Conservation (phyloP, 2,113 vertebrate genomes). For the Campylomormyrus tamandua region DNA sequence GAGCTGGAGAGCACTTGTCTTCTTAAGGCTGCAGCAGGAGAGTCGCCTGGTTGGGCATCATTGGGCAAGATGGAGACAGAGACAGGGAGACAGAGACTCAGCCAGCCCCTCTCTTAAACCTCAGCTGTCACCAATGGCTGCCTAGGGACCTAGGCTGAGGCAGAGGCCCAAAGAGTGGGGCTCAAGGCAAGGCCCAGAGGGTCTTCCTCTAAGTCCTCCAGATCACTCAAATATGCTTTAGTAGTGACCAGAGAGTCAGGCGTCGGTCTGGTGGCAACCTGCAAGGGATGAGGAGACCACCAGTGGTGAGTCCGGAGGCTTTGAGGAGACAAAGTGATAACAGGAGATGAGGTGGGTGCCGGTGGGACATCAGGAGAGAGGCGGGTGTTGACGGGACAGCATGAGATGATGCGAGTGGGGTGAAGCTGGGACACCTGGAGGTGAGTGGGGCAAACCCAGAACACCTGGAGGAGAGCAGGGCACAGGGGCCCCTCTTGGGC, state of each 20-base stretch:
- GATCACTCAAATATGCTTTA: neutral
- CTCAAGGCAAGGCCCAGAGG: neutral
- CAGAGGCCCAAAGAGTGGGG: neutral
- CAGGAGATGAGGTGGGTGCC: neutral
- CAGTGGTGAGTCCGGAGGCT: too few relatives aligned
- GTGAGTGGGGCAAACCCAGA: too few relatives aligned
- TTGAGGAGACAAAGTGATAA: neutral
- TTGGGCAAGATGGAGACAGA: too few relatives aligned
- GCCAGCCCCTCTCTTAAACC: neutral
- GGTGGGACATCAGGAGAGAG: too few relatives aligned
- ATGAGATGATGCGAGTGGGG: neutral
- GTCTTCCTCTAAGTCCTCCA: too few relatives aligned
- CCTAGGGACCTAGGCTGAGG: neutral
- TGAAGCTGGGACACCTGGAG: neutral
- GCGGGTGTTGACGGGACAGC: too few relatives aligned
- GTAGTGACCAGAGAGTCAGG: neutral
- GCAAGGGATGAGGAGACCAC: too few relatives aligned
- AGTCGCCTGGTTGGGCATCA: too few relatives aligned
- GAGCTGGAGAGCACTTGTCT: too few relatives aligned
- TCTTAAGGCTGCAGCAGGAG: too few relatives aligned
- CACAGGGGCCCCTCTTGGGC: neutral
- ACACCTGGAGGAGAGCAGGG: neutral
- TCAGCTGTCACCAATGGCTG: neutral
- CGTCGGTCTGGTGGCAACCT: too few relatives aligned
- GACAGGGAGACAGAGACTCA: neutral